A percentile compares a stretch with the other conserved stretches of the same genome.
These are phyloP conservation scores for Bujurquina vittata DNA, from an alignment of 2,113 vertebrate species.

Conservation along the genomic window DNA sequence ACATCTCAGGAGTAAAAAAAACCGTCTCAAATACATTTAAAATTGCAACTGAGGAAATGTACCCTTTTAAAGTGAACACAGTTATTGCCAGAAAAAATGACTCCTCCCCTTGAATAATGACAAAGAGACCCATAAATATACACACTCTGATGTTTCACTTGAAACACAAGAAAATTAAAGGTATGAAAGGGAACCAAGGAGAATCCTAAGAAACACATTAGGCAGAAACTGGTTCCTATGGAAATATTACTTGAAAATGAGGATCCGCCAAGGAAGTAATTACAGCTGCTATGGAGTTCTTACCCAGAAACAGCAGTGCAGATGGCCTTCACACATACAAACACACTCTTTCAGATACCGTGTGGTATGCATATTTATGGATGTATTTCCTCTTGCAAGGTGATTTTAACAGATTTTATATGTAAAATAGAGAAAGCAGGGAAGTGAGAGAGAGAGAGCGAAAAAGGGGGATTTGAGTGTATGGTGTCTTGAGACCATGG, in stretches of 20 bases:
- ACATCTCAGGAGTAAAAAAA: conserved; percentile 29
- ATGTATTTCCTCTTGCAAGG: conserved; percentile 38
- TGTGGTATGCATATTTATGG: conserved; percentile 32
- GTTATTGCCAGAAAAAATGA: conserved; percentile 39
- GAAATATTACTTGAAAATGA: conserved; percentile 69
- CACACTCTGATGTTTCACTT: background rate
- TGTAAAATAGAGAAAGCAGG: conserved; percentile 19
- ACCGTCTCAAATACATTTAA: conserved; percentile 45
- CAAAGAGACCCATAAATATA: conserved; percentile 33
- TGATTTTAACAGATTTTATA: conserved; percentile 53
- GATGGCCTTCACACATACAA: conserved; percentile 69
- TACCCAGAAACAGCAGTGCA: conserved; percentile 55
- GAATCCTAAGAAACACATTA: conserved; percentile 36
- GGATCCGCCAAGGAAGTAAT: conserved; percentile 65
- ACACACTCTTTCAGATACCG: conserved; percentile 42
- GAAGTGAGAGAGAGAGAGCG: background rate
- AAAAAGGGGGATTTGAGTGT: conserved; percentile 44
- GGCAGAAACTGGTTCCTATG: conserved; percentile 38
- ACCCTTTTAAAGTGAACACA: conserved; percentile 27
- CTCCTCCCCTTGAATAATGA: conserved; percentile 39
- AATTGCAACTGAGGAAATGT: conserved; percentile 37
- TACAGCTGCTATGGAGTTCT: conserved; percentile 56
- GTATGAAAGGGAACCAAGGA: conserved; percentile 52
- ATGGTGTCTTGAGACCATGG: conserved; percentile 63
- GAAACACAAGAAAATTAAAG: conserved; percentile 36